A percentile compares a stretch with the other conserved stretches of the same genome.
phyloP scores from a whole-genome alignment of 1,140 invertebrate species.

The Odontomachus brunneus region DNA sequence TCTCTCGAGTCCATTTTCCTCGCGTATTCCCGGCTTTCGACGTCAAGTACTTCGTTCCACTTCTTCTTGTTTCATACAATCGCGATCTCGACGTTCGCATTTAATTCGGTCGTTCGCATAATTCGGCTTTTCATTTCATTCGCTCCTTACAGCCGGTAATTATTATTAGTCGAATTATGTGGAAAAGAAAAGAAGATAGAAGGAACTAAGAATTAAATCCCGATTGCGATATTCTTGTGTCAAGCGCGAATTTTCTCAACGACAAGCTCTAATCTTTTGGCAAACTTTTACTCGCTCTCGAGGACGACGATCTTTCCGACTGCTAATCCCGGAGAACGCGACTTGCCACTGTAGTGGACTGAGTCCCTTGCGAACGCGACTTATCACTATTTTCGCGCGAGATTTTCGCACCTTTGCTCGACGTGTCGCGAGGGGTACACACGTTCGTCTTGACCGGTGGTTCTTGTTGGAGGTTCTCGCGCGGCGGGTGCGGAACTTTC shows the following conservation, averaged over 20 bases:
- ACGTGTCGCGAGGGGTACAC: background rate
- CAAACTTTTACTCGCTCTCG: background rate
- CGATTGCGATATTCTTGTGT: too few relatives aligned
- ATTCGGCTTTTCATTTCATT: background rate
- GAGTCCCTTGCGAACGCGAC: background rate
- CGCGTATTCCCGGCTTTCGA: conserved; percentile 1
- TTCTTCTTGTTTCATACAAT: background rate
- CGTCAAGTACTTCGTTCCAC: background rate
- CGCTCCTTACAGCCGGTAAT: background rate
- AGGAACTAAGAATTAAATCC: too few relatives aligned
- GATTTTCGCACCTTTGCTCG: conserved; percentile 12
- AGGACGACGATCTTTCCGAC: too few relatives aligned
- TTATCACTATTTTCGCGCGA: conserved; percentile 29
- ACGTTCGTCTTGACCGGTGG: background rate
- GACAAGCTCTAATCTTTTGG: background rate
- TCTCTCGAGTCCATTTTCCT: conserved; percentile 20
- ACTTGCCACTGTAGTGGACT: background rate
- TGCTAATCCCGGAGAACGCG: background rate
- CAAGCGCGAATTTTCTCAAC: background rate
- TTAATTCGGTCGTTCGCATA: background rate
- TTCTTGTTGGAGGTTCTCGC: background rate
- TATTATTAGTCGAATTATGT: too few relatives aligned
- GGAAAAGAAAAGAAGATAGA: too few relatives aligned
- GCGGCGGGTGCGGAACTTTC: background rate
- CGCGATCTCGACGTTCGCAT: background rate